Percentiles rank a stretch among this genome's conserved stretches.
Evolutionary conservation across 2,113 vertebrate species (phyloP).

Genomic region (Antechinus flavipes): DNA sequence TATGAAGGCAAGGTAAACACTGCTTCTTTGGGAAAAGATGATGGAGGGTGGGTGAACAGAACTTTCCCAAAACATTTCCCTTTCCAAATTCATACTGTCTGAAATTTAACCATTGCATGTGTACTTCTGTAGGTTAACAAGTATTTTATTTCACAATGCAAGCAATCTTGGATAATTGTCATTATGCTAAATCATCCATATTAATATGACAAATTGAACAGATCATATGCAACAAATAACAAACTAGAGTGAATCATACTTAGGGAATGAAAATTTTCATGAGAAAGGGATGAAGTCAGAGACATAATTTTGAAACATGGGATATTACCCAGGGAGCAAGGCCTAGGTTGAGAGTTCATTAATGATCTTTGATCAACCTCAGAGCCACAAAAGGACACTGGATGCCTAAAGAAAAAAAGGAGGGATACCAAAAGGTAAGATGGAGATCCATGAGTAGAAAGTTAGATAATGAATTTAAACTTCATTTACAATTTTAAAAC

Average conservation of each 20-base stretch:
- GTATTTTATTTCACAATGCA: not conserved
- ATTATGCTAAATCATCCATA: not conserved
- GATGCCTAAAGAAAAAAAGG: not conserved
- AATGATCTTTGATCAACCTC: not conserved
- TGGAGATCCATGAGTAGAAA: not conserved
- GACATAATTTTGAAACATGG: not conserved
- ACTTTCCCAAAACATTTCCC: not conserved
- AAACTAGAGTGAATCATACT: not conserved
- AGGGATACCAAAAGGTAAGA: not conserved
- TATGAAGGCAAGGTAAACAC: not conserved
- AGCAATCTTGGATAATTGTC: not conserved
- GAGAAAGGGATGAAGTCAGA: not conserved
- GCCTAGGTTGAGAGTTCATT: not conserved
- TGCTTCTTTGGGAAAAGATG: not conserved
- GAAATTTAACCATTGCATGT: not conserved
- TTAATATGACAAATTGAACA: not conserved
- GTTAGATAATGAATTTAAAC: not conserved
- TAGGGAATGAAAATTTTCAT: not conserved
- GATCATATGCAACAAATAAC: not conserved
- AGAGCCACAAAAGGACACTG: not conserved
- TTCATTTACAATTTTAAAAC: not conserved
- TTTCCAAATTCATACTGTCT: not conserved
- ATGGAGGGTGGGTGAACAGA: not conserved
- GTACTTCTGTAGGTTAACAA: not conserved
- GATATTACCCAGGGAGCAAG: not conserved